phyloP scores from a whole-genome alignment of 2,797 vertebrate genomes.

The Amniataba percoides region DNA sequence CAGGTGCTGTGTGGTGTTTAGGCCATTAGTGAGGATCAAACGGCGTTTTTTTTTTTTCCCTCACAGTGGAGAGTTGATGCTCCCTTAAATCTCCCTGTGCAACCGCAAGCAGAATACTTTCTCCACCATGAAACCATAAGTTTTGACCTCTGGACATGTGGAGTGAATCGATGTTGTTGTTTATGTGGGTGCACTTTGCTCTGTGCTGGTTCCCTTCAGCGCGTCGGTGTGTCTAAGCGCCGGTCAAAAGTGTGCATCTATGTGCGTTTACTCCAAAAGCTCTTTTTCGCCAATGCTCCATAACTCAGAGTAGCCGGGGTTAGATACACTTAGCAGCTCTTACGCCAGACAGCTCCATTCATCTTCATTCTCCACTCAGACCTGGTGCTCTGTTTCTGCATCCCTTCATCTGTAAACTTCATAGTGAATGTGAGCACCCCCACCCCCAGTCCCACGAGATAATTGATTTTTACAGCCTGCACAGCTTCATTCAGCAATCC shows the following conservation, averaged over 20 bases:
- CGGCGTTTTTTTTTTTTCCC: background rate
- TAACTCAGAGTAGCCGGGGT: constrained; percentile 28
- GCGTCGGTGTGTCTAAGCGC: background rate
- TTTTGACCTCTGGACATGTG: constrained; percentile 10
- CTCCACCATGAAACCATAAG: constrained; percentile 4
- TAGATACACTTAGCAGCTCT: constrained; percentile 49
- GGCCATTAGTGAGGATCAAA: constrained; percentile 43
- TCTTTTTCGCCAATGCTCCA: constrained; percentile 22
- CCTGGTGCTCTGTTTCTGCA: constrained; percentile 51
- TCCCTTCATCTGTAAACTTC: constrained; percentile 73
- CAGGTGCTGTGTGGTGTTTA: constrained; percentile 21
- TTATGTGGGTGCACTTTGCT: background rate
- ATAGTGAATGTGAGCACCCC: constrained; percentile 60
- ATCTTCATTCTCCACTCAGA: constrained; percentile 70
- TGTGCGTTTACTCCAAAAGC: constrained; percentile 5
- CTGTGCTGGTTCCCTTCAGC: constrained; percentile 15
- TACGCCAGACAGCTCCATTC: constrained; percentile 57
- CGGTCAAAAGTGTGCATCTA: background rate
- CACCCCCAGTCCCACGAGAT: constrained; percentile 11
- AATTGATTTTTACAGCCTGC: constrained; percentile 73
- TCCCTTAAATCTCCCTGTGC: background rate
- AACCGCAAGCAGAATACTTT: background rate
- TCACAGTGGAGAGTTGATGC: constrained; percentile 23
- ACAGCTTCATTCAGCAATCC: constrained; percentile 44
- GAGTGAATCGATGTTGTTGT: constrained; percentile 35